These are phyloP conservation scores for Rana temporaria DNA, from an alignment of 2,113 vertebrate genomes.

Conservation along the genomic window DNA sequence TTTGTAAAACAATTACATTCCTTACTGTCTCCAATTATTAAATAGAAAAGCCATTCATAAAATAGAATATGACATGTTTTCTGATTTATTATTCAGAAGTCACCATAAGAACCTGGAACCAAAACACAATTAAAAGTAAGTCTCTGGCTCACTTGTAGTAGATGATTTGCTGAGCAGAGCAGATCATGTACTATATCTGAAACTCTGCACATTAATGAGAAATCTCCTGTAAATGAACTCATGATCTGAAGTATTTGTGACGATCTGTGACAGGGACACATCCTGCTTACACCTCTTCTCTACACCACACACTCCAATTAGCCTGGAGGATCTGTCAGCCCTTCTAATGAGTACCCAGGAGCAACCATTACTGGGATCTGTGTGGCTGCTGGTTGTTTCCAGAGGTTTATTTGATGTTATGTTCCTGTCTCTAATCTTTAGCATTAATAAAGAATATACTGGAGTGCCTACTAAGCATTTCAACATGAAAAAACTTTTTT, in stretches of 20 bases:
- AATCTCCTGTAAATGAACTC: slow-evolving; percentile 6
- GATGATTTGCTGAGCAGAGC: slow-evolving; percentile 6
- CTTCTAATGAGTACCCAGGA: slow-evolving; percentile 10
- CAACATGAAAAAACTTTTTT: too few relatives aligned
- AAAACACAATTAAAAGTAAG: neutral
- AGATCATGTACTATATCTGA: neutral
- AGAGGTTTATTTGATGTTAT: neutral
- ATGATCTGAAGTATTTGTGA: slow-evolving; percentile 36
- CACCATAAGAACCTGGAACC: neutral
- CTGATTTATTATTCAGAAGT: too few relatives aligned
- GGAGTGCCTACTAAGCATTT: too few relatives aligned
- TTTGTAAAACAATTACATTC: too few relatives aligned
- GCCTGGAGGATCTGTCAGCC: slow-evolving; percentile 1
- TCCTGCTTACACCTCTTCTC: neutral
- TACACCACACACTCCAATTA: slow-evolving; percentile 11
- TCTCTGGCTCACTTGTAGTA: neutral
- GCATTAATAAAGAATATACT: neutral
- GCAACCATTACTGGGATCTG: slow-evolving; percentile 5
- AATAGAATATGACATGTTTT: too few relatives aligned
- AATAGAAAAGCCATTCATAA: too few relatives aligned
- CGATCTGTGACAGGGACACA: slow-evolving; percentile 10
- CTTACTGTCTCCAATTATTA: too few relatives aligned
- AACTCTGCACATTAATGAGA: slow-evolving; percentile 6
- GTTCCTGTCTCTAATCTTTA: neutral
- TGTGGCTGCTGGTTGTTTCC: neutral